These are phyloP conservation scores for Tanytarsus gracilentus DNA, from an alignment of 2,888 invertebrate genomes.

Conservation along the genomic window DNA sequence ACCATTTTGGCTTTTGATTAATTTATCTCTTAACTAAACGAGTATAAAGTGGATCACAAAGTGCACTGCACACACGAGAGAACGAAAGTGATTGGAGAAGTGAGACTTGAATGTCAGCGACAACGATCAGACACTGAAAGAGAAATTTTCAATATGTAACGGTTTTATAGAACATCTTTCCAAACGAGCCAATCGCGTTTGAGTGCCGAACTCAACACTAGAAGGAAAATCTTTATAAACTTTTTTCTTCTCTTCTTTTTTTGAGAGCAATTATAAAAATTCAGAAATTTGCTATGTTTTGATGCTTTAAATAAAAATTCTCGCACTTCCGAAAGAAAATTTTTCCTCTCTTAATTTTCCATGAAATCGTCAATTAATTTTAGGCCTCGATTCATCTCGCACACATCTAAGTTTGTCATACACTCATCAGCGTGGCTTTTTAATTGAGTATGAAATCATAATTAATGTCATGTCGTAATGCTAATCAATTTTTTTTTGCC, in stretches of 20 bases:
- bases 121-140: constrained; percentile 24
- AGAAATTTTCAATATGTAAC: constrained; percentile 12
- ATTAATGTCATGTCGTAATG: neutral
- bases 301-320: constrained; percentile 10
- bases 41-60: neutral
- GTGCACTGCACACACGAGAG: neutral
- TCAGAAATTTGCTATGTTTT: constrained; percentile 12
- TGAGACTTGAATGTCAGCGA: constrained; percentile 18
- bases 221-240: neutral
- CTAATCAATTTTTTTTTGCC: neutral
- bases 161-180: constrained; percentile 17
- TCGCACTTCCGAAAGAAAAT: neutral
- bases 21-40: neutral
- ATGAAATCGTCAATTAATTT: constrained; percentile 22
- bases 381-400: neutral
- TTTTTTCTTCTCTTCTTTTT: neutral
- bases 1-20: constrained; percentile 4
- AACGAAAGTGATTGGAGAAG: too few species aligned
- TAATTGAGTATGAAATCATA: neutral
- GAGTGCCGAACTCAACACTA: neutral
- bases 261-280: constrained; percentile 20
- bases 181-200: neutral
- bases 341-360: constrained; percentile 19
- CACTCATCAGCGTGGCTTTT: neutral
- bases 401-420: neutral